Evolutionary conservation across 2,888 invertebrate species (phyloP).

Genomic region (Amitus sp.): DNA sequence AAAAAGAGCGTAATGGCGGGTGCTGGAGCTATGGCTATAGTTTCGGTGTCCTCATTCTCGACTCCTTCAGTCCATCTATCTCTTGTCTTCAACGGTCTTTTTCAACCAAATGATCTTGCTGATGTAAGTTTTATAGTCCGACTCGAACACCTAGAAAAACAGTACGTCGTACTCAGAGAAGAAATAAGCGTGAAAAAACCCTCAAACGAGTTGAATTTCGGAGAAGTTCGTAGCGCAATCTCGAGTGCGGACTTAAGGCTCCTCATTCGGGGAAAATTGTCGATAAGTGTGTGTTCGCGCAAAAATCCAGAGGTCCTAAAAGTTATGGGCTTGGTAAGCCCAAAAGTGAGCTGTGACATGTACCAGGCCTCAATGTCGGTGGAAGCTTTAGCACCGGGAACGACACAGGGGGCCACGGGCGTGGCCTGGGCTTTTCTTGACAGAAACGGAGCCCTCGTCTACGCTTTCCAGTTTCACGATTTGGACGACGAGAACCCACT

Average conservation of each 20-base stretch:
- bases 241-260: conserved; percentile 80
- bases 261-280: conserved; percentile 79
- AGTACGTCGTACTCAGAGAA: conserved; percentile 79
- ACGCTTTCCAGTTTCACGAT: conserved; percentile 70
- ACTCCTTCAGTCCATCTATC: conserved; percentile 85
- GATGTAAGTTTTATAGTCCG: conserved; percentile 78
- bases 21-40: conserved; percentile 85
- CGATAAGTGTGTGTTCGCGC: conserved; percentile 77
- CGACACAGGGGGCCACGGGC: conserved; percentile 68
- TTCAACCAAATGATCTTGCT: conserved; percentile 71
- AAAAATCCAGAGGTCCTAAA: conserved; percentile 73
- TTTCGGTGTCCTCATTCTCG: conserved; percentile 82
- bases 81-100: conserved; percentile 84
- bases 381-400: conserved; percentile 56
- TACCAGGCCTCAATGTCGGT: conserved; percentile 78
- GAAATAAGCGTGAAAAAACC: conserved; percentile 76
- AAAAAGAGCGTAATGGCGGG: conserved; percentile 70
- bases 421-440: conserved; percentile 83
- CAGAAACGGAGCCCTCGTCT: conserved; percentile 80
- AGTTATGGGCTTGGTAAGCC: conserved; percentile 77
- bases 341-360: conserved; percentile 82
- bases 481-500: conserved; percentile 66
- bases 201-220: conserved; percentile 76
- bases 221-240: conserved; percentile 83
- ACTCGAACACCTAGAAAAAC: conserved; percentile 77